Evolutionary conservation across 1,140 invertebrate genomes (phyloP), one percentile per base, ranked within the genome.

Genomic region (Lepidostoma basale): DNA sequence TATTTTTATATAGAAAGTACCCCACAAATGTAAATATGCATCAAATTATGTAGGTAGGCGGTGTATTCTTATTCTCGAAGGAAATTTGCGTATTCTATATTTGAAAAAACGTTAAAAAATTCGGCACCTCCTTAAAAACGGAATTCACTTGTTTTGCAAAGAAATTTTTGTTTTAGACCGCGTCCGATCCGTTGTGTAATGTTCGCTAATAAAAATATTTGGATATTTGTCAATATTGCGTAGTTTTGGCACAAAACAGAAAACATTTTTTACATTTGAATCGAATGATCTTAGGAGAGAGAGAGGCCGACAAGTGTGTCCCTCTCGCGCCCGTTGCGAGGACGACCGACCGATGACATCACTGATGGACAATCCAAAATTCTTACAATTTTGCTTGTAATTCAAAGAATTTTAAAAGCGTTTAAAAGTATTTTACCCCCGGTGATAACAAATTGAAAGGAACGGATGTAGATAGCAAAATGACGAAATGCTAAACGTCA

Each of bases 211-310:
- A 54, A 16, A 54, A 33, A 54, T 54, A 30, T 54, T 56, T 9
- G 22, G n/a, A n/a, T n/a, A n/a, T n/a, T n/a, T 33, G 52, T 14
- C 6, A 36, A 28, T 25, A 16, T 30, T 2, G 1, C 26, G 26
- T 1, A 14, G n/a, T 36, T 36, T 56, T 56, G 52, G 52, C 52
- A 56, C 25, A 10, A 36, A 18, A 56, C n/a, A 5, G 52, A 56
- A 56, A 56, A 49, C 23, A 26, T 20, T 45, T 5, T 14, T 16
- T 56, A 33, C 18, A 28, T 56, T 33, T 28, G 26, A 14, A 25
- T 28, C 12, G 20, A 10, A 20, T 20, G 12, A 16, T 18, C 42
- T 3, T 30, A 4, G n/a, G 25, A 25, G 45, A 20, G 23, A 1
- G 23, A 23, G 10, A 49, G 42, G 1, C 9, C 12, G 49, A 28